Conservation (phyloP, 2,888 invertebrate genomes). For the Embidobia sp. region DNA sequence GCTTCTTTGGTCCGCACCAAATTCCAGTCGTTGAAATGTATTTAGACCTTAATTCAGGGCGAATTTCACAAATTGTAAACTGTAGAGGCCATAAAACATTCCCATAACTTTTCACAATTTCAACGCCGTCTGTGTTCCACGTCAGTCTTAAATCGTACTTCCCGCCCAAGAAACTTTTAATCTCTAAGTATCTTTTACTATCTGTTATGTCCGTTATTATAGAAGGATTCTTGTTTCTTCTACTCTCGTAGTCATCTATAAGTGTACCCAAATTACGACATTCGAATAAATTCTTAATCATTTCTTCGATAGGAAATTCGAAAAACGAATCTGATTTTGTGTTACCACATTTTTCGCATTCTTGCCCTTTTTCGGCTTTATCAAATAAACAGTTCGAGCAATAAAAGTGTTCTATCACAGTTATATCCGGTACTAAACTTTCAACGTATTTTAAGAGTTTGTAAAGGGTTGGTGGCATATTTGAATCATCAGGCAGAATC, state of each 20-base stretch:
- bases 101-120: neutral
- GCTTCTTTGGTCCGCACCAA: slow-evolving; percentile 9
- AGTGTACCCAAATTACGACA: neutral
- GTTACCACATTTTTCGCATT: neutral
- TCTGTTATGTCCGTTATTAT: too few relatives aligned
- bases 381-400: neutral
- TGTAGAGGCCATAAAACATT: slow-evolving; percentile 4
- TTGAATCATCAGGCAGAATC: neutral
- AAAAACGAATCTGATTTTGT: neutral
- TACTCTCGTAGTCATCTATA: neutral
- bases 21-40: neutral
- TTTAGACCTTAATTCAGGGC: neutral
- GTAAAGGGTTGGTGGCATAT: neutral
- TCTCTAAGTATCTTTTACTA: too few relatives aligned
- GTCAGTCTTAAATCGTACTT: neutral
- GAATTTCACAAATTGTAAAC: neutral
- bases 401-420: neutral
- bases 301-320: neutral
- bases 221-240: neutral
- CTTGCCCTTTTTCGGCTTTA: neutral
- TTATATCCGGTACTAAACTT: neutral
- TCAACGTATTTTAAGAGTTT: neutral
- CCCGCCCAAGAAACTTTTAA: too few relatives aligned
- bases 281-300: neutral
- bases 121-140: slow-evolving; percentile 1